Base-by-base conservation (phyloP, 2,888 invertebrate genomes). In the Drosophila monieri region DNA sequence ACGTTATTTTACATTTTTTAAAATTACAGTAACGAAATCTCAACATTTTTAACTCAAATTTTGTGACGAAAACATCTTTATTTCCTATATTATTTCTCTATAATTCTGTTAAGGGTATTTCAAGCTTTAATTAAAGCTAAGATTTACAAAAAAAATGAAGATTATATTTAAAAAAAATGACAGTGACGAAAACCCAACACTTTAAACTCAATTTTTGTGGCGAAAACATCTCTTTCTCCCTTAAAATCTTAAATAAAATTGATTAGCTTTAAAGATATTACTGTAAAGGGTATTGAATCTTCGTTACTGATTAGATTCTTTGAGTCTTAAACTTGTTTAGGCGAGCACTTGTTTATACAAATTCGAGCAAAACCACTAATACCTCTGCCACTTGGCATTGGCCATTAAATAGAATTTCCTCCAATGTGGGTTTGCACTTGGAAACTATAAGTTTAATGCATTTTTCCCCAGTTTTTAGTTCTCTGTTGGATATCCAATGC, bases 311-410 rank as follows among this genome's bases (percentile, higher is more conserved):
- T 9, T 15, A 3, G 0, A 41, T 10, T 12, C 18, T 18, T 18
- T 1, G 1, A 25, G 3, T 21, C 58, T 58, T 43, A 68, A 68
- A 69, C 68, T 69, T 23, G 69, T 53, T 58, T 15, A 4, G 56
- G 67, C 67, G 12, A 1, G 10, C 43, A 44, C 32, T 48, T 39
- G 35, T 44, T 30, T 44, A 30, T 12, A 10, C 14, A 14, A 12
- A n/a, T n/a, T n/a, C n/a, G n/a, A n/a, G n/a, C n/a, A n/a, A n/a
- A n/a, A 35, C 35, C 35, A n/a, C 35, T 8, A 15, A 12, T 9
- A 9, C 15, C 1, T 25, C 3, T 35, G n/a, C 41, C n/a, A 39
- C 47, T 30, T 70, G 70, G 47, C 61, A 57, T 41, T 67, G 75
- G 30, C 44, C 35, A 43, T 37, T 8, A 46, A 57, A 59, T 76